Evolutionary conservation across 2,888 invertebrate genomes (phyloP).

Genomic region (Sipha maydis): DNA sequence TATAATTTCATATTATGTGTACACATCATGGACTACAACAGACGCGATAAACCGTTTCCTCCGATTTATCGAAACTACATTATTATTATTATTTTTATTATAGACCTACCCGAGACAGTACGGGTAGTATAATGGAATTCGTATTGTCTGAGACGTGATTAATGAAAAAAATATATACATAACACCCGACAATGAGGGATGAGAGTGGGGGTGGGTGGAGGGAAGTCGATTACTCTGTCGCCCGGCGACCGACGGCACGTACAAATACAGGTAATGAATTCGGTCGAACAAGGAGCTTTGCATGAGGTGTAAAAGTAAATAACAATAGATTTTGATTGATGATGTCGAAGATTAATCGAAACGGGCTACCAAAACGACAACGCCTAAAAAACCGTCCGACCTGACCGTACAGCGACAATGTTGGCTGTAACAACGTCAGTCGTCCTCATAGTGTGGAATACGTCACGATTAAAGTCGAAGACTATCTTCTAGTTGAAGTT

Average conservation of each 20-base stretch:
- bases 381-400: conserved; percentile 40
- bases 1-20: background rate
- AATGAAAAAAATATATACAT: conserved; percentile 59
- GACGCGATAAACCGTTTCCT: background rate
- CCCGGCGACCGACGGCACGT: conserved; percentile 28
- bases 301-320: conserved; percentile 61
- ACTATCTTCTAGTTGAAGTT: conserved; percentile 28
- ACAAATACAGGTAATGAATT: conserved; percentile 59
- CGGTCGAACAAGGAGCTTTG: conserved; percentile 55
- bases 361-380: conserved; percentile 59
- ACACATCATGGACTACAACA: background rate
- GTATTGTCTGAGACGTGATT: conserved; percentile 60
- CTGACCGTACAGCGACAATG: conserved; percentile 4
- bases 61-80: conserved; percentile 42
- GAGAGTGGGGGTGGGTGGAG: background rate
- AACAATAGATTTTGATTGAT: conserved; percentile 62
- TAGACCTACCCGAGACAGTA: background rate
- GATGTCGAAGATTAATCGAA: conserved; percentile 61
- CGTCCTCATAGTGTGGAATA: conserved; percentile 9
- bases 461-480: conserved; percentile 8
- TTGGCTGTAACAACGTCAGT: background rate
- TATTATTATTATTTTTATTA: conserved; percentile 37
- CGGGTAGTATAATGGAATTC: conserved; percentile 53
- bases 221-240: conserved; percentile 56
- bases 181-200: conserved; percentile 10